Conservation (phyloP, 1,140 invertebrate genomes). For the Sycophaga agraensis region DNA sequence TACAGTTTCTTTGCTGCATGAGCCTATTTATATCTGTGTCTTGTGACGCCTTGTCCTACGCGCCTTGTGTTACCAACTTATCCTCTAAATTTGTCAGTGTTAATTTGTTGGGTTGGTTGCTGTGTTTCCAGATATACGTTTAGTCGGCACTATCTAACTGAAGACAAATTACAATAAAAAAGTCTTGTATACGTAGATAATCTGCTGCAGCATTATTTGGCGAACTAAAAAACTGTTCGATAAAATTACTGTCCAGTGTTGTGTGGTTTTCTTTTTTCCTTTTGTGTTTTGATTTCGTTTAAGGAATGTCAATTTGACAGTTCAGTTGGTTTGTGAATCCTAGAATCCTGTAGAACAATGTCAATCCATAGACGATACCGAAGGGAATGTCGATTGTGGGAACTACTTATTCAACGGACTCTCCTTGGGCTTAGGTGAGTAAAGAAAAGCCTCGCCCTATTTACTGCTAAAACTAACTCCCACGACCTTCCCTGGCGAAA, state of each 20-base stretch:
- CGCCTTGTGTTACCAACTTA: constrained; percentile 29
- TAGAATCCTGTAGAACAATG: constrained; percentile 53
- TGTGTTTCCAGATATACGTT: constrained; percentile 60
- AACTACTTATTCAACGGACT: constrained; percentile 53
- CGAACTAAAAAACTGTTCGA: constrained; percentile 50
- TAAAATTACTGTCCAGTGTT: constrained; percentile 44
- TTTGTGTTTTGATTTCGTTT: constrained; percentile 39
- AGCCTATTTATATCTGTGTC: constrained; percentile 46
- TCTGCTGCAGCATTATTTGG: constrained; percentile 22
- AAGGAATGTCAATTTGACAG: constrained; percentile 47
- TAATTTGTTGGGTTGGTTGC: constrained; percentile 55
- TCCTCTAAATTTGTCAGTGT: constrained; percentile 38
- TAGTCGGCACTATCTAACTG: constrained; percentile 38
- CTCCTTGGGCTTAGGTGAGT: constrained; percentile 56
- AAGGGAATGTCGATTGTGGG: constrained; percentile 49
- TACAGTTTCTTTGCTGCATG: constrained; percentile 50
- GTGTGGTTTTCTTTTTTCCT: constrained; percentile 33
- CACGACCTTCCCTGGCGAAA: constrained; percentile 25
- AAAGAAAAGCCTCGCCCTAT: constrained; percentile 46
- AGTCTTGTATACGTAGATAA: constrained; percentile 27
- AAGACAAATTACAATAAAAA: constrained; percentile 25
- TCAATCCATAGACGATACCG: constrained; percentile 53
- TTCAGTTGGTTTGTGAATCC: constrained; percentile 54
- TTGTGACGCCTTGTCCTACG: constrained; percentile 42
- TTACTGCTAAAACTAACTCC: constrained; percentile 31